Base-by-base conservation (phyloP, 2,888 invertebrate species). In the Barypeithes pellucidus region DNA sequence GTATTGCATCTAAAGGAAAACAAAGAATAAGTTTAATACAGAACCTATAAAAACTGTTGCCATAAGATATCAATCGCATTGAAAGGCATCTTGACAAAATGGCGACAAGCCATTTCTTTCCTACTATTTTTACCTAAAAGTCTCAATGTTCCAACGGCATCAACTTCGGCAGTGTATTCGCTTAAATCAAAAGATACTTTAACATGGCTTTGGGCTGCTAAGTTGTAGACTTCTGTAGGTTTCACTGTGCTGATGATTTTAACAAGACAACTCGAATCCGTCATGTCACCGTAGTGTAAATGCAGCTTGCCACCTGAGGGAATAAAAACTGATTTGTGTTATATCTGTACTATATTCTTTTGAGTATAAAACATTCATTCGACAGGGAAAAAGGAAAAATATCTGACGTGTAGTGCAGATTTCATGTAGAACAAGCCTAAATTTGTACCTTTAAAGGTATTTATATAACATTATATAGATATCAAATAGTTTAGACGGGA, bases 181-280 rank as follows among this genome's bases (percentile, higher is more conserved):
- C 98, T 97, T 75, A 99, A 88, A 83, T 99, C 99, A 84, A 99
- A 99, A 0, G 99, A 99, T 41, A 98, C 97, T 88, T 99, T 99
- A 1, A 99, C 99, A 87, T 99, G 99, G 79, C 98, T 98, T 85
- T 99, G 99, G 0, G 99, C 99, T 0, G 98, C 99, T 76, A 99
- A 89, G 88, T 99, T 99, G 85, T 99, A 99, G 78, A 99, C 95
- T 88, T 99, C 99, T 41, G 91, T 91, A 0, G 99, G 99, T 80
- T 90, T 89, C 16, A 94, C 90, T 87, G 90, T 84, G 18, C 87
- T 86, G 67, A 97, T 94, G 36, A 97, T 91, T 87, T 95, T 96
- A 22, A 95, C 94, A 73, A 97, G 88, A 85, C 97, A 97, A 76
- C 97, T 96, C 60, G 97, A 97, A 86, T 99, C 99, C 0, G 99